phyloP scores from a whole-genome alignment of 2,113 vertebrate species.

The Carlito syrichta region DNA sequence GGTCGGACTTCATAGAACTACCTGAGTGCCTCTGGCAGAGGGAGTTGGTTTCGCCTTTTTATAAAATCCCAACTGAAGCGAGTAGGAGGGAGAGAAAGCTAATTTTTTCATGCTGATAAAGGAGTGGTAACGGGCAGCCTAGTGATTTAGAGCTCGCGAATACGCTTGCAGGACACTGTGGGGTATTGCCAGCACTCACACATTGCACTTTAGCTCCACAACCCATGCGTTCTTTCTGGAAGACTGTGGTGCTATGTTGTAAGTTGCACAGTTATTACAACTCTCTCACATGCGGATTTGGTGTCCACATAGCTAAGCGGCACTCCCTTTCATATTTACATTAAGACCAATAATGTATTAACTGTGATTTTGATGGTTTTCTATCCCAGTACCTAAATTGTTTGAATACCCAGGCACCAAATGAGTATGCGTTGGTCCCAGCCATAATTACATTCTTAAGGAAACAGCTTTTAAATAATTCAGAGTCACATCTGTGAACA shows the following conservation, averaged over 20 bases:
- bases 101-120: not conserved
- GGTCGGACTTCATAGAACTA: accelerated
- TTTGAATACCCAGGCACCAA: not conserved
- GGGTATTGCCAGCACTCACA: accelerated
- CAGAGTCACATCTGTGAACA: slow-evolving; percentile 49
- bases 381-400: not conserved
- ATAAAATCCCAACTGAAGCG: not conserved
- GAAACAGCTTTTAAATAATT: slow-evolving; percentile 61
- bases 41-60: not conserved
- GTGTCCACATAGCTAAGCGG: too few relatives aligned
- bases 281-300: not conserved
- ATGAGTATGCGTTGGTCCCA: not conserved
- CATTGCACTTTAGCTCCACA: not conserved
- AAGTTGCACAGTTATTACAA: accelerated
- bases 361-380: not conserved
- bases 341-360: accelerated
- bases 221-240: not conserved
- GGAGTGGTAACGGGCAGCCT: accelerated
- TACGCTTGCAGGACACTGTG: accelerated
- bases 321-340: not conserved
- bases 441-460: slow-evolving; percentile 29
- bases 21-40: accelerated
- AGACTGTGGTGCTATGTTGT: not conserved
- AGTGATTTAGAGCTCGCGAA: accelerated
- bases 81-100: not conserved